Evolutionary conservation across 2,797 vertebrate genomes (phyloP), one percentile per base, ranked within the genome.

Genomic region (Antrozous pallidus): DNA sequence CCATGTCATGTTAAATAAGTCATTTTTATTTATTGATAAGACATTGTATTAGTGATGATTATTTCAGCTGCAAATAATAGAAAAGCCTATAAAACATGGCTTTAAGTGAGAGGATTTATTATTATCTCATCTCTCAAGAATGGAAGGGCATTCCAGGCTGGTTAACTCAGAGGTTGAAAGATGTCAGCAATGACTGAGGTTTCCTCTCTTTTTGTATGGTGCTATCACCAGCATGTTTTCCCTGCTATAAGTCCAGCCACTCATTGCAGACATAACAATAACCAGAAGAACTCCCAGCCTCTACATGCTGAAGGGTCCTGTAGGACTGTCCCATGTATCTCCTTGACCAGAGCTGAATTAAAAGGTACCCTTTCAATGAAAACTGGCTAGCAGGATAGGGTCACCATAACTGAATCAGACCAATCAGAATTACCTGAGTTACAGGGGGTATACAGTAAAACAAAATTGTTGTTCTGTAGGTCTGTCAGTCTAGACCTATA

Each of bases 21-120:
- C 28, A 92, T 87, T 95, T 89, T 38, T 31, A 94, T 13, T 79
- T 75, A 90, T 3, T 88, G 75, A 58, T 74, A 93, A 79, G 69
- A 40, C 0, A 38, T 13, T 85, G 9, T 42, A 70, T 89, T 75
- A 36, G 28, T 79, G 28, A 84, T 77, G 42, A 78, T 90, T 24
- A 17, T 91, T 94, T 78, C 67, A 85, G 38, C 20, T 40, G 31
- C 42, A 95, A 88, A 85, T 67, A 90, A 92, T 47, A 83, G 49
- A 58, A 94, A 77, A 36, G 24, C 7, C 33, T 81, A 63, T 56
- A 31, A 56, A 90, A 93, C 94, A 85, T 85, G 2, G 16, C 16
- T 95, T 90, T 81, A 74, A 82, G 45, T 58, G 56, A 74, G 56
- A 92, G 10, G 3, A 49, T 51, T 49, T 82, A 69, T 73, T 85